Evolutionary conservation across 2,113 vertebrate species (phyloP).

Genomic region (Scortum barcoo): DNA sequence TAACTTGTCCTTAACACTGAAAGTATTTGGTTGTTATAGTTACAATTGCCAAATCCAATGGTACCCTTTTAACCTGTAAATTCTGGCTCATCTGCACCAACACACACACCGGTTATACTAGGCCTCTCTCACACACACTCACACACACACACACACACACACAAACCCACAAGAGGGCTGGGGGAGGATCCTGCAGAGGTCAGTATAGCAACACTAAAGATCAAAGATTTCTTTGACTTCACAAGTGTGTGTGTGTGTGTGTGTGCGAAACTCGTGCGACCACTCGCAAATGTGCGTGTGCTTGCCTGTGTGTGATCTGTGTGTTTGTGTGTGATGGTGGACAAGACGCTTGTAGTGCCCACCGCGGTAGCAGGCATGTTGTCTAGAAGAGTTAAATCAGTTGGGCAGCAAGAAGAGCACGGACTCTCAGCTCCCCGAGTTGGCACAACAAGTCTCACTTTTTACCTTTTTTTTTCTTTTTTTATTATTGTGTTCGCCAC

Average conservation of each 20-base stretch:
- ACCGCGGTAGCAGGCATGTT: slow-evolving; percentile 8
- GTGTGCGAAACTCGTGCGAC: neutral
- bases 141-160: slow-evolving; percentile 6
- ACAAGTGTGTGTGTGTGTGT: slow-evolving; percentile 34
- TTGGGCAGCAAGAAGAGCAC: neutral
- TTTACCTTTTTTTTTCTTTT: slow-evolving; percentile 4
- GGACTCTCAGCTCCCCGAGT: neutral
- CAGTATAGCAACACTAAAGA: slow-evolving; percentile 89
- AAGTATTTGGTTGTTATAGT: neutral
- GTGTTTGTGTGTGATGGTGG: slow-evolving; percentile 23
- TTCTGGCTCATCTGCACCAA: neutral
- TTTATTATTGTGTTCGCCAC: slow-evolving; percentile 45
- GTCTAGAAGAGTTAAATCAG: slow-evolving; percentile 27
- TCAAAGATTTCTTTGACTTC: slow-evolving; percentile 70
- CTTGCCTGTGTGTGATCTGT: slow-evolving; percentile 1
- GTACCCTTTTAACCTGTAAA: neutral
- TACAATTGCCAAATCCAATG: neutral
- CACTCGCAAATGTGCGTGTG: neutral
- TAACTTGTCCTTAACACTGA: no score
- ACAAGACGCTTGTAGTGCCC: slow-evolving; percentile 29
- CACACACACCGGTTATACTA: neutral
- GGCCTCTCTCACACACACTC: slow-evolving; percentile 14
- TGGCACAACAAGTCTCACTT: slow-evolving; percentile 40
- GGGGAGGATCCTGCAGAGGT: slow-evolving; percentile 89
- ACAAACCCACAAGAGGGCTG: slow-evolving; percentile 42